A percentile compares a stretch with the other conserved stretches of the same genome.
Evolutionary conservation across 2,888 invertebrate genomes (phyloP).

Genomic region (Ommatoiulus sabulosus): DNA sequence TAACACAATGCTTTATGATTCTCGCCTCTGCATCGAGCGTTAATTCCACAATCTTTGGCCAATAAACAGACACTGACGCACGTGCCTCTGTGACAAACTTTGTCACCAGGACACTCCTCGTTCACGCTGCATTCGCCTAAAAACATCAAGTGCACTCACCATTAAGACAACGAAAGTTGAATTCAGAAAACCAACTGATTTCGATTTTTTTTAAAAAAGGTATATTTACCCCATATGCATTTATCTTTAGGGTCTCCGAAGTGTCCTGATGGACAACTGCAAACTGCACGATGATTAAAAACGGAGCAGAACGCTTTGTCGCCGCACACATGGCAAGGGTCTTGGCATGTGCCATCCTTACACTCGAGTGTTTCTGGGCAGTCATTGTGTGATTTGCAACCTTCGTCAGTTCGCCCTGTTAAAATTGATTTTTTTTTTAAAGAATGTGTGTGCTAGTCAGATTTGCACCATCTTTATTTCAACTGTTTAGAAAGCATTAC

Average conservation of each 20-base stretch:
- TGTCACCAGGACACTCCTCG: constrained; percentile 71
- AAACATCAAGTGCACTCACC: not conserved
- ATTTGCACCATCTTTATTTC: not conserved
- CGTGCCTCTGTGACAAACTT: constrained; percentile 82
- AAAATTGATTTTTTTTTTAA: not conserved
- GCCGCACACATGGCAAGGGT: constrained; percentile 66
- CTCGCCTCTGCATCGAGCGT: constrained; percentile 62
- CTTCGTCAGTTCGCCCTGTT: constrained; percentile 70
- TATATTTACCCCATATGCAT: constrained; percentile 61
- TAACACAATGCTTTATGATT: constrained; percentile 60
- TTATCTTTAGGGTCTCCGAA: constrained; percentile 62
- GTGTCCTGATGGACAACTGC: constrained; percentile 75
- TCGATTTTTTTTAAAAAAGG: not conserved
- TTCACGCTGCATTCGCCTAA: constrained; percentile 59
- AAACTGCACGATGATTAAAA: constrained; percentile 67
- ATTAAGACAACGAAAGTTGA: not conserved
- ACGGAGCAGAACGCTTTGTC: constrained; percentile 78
- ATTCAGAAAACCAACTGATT: not conserved
- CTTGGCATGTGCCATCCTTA: constrained; percentile 73
- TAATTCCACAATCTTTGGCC: constrained; percentile 64
- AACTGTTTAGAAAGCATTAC: constrained; percentile 50
- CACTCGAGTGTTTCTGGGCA: constrained; percentile 82
- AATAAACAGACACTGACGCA: constrained; percentile 79
- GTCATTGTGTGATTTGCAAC: constrained; percentile 80
- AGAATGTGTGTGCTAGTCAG: not conserved